Evolutionary conservation across 2,113 vertebrate species (phyloP).

Genomic region (Castor canadensis): DNA sequence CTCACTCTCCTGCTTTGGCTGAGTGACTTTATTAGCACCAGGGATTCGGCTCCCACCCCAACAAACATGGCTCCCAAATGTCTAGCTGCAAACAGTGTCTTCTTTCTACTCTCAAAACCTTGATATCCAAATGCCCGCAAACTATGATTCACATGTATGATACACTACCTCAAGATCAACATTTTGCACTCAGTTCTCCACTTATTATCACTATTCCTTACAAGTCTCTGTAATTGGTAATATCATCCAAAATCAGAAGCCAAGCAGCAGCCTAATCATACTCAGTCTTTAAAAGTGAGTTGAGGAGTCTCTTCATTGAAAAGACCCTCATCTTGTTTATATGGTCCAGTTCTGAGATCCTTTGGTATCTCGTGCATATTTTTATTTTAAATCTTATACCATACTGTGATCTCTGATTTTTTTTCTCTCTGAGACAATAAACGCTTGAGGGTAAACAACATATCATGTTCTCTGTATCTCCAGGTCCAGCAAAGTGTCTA

Average conservation of each 20-base stretch:
- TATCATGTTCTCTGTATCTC: not conserved
- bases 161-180: not conserved
- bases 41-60: not conserved
- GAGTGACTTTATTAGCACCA: not conserved
- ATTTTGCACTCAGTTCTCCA: not conserved
- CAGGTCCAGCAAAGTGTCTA: not conserved
- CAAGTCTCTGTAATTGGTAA: not conserved
- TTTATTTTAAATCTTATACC: not conserved
- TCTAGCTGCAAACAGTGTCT: not conserved
- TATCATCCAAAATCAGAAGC: not conserved
- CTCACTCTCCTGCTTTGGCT: not conserved
- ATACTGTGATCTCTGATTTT: not conserved
- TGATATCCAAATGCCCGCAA: not conserved
- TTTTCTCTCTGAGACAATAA: not conserved
- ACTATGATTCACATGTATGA: not conserved
- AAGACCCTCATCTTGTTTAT: not conserved
- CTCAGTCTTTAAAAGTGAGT: not conserved
- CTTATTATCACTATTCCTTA: not conserved
- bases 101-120: not conserved
- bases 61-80: not conserved
- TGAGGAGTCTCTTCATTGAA: not conserved
- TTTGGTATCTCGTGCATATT: not conserved
- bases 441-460: not conserved
- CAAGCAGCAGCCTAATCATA: not conserved
- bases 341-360: not conserved